A percentile compares a stretch with the other conserved stretches of the same genome.
Conservation (phyloP, 2,797 vertebrate species). For the Fundulus diaphanus region DNA sequence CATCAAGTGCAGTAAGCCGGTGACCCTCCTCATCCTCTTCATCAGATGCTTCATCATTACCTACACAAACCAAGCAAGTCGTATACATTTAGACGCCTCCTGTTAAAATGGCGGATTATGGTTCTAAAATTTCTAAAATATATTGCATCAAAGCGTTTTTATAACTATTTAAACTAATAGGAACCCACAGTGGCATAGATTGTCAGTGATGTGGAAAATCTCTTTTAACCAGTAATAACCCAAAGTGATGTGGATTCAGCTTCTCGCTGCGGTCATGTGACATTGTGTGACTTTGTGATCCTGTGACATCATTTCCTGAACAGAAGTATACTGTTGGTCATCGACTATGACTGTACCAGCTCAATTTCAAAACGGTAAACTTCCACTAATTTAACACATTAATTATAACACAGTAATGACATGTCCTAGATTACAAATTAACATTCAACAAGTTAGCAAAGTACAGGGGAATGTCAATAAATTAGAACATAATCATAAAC, state of each 20-base stretch:
- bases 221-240: neutral
- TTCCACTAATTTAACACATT: neutral
- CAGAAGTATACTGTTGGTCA: neutral
- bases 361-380: neutral
- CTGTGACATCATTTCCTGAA: neutral
- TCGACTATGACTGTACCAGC: neutral
- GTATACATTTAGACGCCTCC: neutral
- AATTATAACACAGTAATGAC: neutral
- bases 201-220: neutral
- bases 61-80: slow-evolving; percentile 43
- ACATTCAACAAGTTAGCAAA: neutral
- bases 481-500: neutral
- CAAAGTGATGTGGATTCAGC: neutral
- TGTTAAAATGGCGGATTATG: slow-evolving; percentile 10
- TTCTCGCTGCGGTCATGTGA: neutral
- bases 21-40: slow-evolving; percentile 70
- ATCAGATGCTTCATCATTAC: slow-evolving; percentile 69
- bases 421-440: neutral
- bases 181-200: neutral
- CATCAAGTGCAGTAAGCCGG: slow-evolving; percentile 78
- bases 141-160: neutral
- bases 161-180: neutral
- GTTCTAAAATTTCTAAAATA: neutral
- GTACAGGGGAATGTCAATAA: neutral
- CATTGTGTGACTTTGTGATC: neutral